These are phyloP conservation scores for Eupsilia transversa DNA, from an alignment of 2,888 invertebrate species.

Conservation along the genomic window DNA sequence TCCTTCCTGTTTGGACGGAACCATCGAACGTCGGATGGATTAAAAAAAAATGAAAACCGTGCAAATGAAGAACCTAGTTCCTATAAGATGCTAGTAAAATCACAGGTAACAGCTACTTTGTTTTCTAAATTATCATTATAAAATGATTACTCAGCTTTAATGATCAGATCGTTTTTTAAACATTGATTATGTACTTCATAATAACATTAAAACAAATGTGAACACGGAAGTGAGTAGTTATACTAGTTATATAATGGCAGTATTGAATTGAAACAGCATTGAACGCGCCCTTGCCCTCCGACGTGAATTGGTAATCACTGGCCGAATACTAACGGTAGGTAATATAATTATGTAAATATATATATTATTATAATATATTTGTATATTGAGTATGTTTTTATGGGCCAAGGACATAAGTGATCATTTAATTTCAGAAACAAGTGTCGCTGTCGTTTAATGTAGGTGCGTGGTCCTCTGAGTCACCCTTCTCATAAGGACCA, in stretches of 20 bases:
- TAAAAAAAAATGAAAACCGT: background rate
- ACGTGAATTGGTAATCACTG: slow-evolving; percentile 64
- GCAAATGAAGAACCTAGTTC: background rate
- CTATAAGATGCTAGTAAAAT: background rate
- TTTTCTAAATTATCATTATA: background rate
- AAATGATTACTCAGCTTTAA: too few species aligned
- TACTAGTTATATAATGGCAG: slow-evolving; percentile 37
- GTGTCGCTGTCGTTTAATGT: background rate
- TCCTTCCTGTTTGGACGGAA: too few species aligned
- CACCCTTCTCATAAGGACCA: background rate
- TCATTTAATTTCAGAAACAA: background rate
- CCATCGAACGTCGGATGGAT: too few species aligned
- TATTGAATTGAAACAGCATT: slow-evolving; percentile 60
- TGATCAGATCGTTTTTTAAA: background rate
- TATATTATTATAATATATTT: too few species aligned
- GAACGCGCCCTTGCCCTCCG: slow-evolving; percentile 77
- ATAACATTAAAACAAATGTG: slow-evolving; percentile 45
- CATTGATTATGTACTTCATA: slow-evolving; percentile 8
- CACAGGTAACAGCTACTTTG: background rate
- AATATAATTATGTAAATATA: slow-evolving; percentile 36
- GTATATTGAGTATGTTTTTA: background rate
- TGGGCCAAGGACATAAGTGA: slow-evolving; percentile 15
- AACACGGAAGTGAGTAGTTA: slow-evolving; percentile 58
- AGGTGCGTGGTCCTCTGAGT: background rate
- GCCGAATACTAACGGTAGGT: slow-evolving; percentile 35